A percentile compares a stretch with the other conserved stretches of the same genome.
These are phyloP conservation scores for Dryocosmus kuriphilus DNA, from an alignment of 2,888 invertebrate genomes.

Conservation along the genomic window DNA sequence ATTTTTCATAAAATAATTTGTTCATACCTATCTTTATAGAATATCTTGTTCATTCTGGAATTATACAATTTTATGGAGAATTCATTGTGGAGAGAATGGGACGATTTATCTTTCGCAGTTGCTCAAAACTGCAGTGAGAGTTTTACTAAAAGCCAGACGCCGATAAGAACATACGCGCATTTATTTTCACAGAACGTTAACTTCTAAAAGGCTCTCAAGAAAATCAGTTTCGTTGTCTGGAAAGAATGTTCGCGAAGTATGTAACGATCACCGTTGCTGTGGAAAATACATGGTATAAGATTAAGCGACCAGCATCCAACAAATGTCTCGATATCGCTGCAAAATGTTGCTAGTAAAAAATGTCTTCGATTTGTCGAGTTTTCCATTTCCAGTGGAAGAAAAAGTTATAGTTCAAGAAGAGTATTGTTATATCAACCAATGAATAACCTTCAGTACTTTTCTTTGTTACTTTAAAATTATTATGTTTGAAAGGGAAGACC, in stretches of 20 bases:
- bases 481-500: too few species aligned
- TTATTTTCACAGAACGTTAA: slow-evolving; percentile 37
- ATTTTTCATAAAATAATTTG: too few species aligned
- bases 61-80: neutral
- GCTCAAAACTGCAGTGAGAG: neutral
- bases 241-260: slow-evolving; percentile 34
- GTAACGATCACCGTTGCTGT: neutral
- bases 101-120: neutral
- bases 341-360: neutral
- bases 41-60: neutral
- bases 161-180: slow-evolving; percentile 37
- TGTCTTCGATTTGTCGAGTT: neutral
- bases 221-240: slow-evolving; percentile 36
- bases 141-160: slow-evolving; percentile 25
- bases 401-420: neutral
- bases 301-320: slow-evolving; percentile 18
- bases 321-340: slow-evolving; percentile 27
- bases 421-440: neutral
- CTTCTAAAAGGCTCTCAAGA: slow-evolving; percentile 29
- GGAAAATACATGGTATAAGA: slow-evolving; percentile 9
- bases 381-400: neutral
- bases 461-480: too few species aligned
- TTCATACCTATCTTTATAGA: neutral
- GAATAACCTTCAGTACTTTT: too few species aligned
- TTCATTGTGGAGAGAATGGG: neutral